Conservation (phyloP, 2,113 vertebrate genomes). For the Egretta garzetta region DNA sequence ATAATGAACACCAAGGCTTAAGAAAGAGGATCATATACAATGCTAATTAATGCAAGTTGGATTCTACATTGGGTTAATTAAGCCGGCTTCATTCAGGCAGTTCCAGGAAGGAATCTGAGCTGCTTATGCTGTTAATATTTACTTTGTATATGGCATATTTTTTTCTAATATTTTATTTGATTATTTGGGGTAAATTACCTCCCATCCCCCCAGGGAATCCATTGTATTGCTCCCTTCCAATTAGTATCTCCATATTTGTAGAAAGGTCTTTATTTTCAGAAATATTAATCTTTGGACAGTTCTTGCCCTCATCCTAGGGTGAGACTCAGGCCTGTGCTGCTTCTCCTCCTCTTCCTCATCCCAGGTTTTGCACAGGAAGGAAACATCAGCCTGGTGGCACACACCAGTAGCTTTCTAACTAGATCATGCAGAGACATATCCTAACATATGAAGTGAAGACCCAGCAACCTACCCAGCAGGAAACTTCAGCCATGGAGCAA, state of each 20-base stretch:
- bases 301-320: not conserved
- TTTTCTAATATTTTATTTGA: not conserved
- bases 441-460: not conserved
- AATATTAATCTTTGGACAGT: not conserved
- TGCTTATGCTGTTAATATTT: not conserved
- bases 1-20: not conserved
- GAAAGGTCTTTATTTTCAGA: not conserved
- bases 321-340: not conserved
- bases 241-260: not conserved
- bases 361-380: not conserved
- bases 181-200: not conserved
- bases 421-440: not conserved
- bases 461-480: fast-evolving
- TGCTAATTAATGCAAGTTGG: not conserved
- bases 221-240: not conserved
- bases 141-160: not conserved
- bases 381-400: not conserved
- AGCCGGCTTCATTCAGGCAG: not conserved
- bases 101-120: not conserved
- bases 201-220: fast-evolving
- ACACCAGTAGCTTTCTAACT: not conserved
- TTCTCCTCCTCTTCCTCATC: not conserved
- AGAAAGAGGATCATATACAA: not conserved
- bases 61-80: not conserved
- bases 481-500: not conserved